A percentile compares a stretch with the other conserved stretches of the same genome.
phyloP scores from a whole-genome alignment of 2,797 vertebrate species.

The Distichodus sexfasciatus region DNA sequence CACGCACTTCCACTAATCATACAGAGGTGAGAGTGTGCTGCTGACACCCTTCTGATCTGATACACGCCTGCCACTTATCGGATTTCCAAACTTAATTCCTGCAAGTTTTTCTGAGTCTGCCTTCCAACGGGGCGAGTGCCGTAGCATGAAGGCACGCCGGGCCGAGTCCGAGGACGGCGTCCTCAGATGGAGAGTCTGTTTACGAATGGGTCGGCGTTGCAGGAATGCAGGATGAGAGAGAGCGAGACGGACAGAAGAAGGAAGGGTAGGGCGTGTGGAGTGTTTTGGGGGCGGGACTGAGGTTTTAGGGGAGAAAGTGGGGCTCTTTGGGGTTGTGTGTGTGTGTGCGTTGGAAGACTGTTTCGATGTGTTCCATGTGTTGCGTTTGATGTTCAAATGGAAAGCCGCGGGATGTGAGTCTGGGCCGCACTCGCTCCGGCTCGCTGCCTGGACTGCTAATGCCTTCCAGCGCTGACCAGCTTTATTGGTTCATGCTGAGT shows the following conservation, averaged over 20 bases:
- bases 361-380: constrained; percentile 43
- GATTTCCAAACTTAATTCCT: too few species aligned
- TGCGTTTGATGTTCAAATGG: constrained; percentile 42
- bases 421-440: constrained; percentile 3
- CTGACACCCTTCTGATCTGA: background rate
- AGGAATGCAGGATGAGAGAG: background rate
- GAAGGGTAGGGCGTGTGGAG: background rate
- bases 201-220: background rate
- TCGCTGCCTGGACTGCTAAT: constrained; percentile 30
- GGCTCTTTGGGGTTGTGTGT: background rate
- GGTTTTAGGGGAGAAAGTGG: constrained; percentile 1
- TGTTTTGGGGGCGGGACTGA: constrained; percentile 3
- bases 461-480: constrained; percentile 36
- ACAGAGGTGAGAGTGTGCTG: background rate
- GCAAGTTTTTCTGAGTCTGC: too few species aligned
- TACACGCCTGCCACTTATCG: background rate
- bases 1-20: background rate
- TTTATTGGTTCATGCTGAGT: constrained; percentile 49
- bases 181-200: background rate
- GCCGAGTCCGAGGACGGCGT: background rate
- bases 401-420: constrained; percentile 21
- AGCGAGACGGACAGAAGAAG: background rate
- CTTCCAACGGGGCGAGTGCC: too few species aligned
- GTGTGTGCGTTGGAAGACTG: too few species aligned
- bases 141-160: too few species aligned